Evolutionary conservation across 92 coral and sea anemone genomes (phyloP).

Genomic region (Zoanthus solanderi): DNA sequence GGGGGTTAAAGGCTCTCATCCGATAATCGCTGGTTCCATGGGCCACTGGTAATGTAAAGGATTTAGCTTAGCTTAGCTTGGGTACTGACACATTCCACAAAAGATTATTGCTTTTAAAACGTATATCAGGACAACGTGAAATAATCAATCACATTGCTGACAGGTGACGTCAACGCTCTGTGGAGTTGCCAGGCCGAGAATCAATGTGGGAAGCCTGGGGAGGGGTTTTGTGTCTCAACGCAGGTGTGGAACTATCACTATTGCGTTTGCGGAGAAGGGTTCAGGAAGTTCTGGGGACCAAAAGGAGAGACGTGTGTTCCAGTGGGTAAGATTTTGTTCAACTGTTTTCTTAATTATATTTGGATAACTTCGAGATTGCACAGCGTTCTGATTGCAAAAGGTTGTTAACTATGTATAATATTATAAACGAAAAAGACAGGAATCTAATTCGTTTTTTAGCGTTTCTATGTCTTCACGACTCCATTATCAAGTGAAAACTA

Average conservation of each 20-base stretch:
- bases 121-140: background rate
- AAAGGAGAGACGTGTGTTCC: constrained; percentile 34
- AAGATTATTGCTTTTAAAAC: background rate
- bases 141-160: background rate
- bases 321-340: background rate
- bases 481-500: too few species aligned
- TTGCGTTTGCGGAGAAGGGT: constrained; percentile 18
- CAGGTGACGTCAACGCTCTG: background rate
- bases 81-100: background rate
- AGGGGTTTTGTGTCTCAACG: constrained; percentile 7
- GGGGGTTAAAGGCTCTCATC: too few species aligned
- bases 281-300: constrained; percentile 32
- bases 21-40: too few species aligned
- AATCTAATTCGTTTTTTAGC: too few species aligned
- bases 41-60: too few species aligned
- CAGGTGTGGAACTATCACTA: background rate
- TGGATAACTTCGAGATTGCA: too few species aligned
- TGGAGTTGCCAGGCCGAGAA: constrained; percentile 11
- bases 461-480: too few species aligned
- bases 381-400: too few species aligned
- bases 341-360: too few species aligned
- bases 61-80: too few species aligned
- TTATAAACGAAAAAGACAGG: too few species aligned
- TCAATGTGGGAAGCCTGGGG: constrained; percentile 21
- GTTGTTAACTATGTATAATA: too few species aligned